Percentiles rank a stretch among this genome's conserved stretches.
These are phyloP conservation scores for Chaenocephalus aceratus DNA, from an alignment of 2,113 vertebrate genomes.

Conservation along the genomic window DNA sequence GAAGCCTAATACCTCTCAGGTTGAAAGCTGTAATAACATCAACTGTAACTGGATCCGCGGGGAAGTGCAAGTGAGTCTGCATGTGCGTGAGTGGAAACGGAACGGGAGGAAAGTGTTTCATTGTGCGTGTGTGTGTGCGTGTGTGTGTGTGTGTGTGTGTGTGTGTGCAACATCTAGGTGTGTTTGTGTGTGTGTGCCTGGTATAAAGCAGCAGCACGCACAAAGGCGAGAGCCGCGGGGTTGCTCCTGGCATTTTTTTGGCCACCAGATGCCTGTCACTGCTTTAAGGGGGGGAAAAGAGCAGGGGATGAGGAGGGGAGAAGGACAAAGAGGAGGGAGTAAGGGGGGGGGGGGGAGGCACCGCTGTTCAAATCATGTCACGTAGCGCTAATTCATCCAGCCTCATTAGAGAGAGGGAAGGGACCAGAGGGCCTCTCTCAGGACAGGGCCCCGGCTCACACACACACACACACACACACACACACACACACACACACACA, in stretches of 20 bases:
- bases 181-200: constrained; percentile 52
- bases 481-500: too few species aligned
- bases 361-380: constrained; percentile 96
- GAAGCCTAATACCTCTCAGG: constrained; percentile 85
- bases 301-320: constrained; percentile 63
- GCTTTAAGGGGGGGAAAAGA: constrained; percentile 62
- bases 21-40: constrained; percentile 86
- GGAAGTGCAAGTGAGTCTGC: constrained; percentile 77
- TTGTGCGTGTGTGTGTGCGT: constrained; percentile 55
- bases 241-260: constrained; percentile 79
- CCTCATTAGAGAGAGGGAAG: constrained; percentile 98
- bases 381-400: constrained; percentile 99
- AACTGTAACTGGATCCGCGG: constrained; percentile 79
- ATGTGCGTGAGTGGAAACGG: constrained; percentile 53
- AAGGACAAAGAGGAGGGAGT: constrained; percentile 43
- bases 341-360: constrained; percentile 71
- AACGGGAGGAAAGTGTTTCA: constrained; percentile 66
- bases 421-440: constrained; percentile 83
- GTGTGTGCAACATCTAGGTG: constrained; percentile 46
- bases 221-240: constrained; percentile 76
- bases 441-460: constrained; percentile 68
- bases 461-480: constrained; percentile 9
- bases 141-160: constrained; percentile 30
- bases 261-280: constrained; percentile 93
- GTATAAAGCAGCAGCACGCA: constrained; percentile 61